phyloP scores from a whole-genome alignment of 1,140 invertebrate genomes.

The Neodiprion pinetum region DNA sequence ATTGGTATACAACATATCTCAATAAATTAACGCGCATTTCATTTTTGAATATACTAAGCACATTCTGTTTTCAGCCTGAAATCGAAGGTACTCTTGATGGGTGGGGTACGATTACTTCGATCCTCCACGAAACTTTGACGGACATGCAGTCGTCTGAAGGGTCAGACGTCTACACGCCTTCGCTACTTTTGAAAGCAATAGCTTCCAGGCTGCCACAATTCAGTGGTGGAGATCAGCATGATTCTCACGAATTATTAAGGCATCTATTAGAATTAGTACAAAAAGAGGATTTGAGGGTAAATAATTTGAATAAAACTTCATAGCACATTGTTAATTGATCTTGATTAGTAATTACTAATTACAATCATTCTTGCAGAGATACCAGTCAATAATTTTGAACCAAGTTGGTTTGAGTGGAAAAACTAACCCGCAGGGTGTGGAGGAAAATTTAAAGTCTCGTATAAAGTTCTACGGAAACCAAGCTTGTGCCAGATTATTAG shows the following conservation, averaged over 20 bases:
- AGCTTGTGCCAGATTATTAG: slow-evolving; percentile 80
- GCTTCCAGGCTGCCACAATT: slow-evolving; percentile 83
- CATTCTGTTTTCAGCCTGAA: slow-evolving; percentile 58
- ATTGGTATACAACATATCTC: slow-evolving; percentile 44
- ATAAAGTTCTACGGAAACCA: slow-evolving; percentile 84
- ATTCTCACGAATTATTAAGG: slow-evolving; percentile 92
- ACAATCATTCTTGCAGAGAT: slow-evolving; percentile 66
- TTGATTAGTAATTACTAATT: background rate
- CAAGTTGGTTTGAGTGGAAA: slow-evolving; percentile 73
- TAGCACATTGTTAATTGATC: slow-evolving; percentile 6
- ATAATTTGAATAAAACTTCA: slow-evolving; percentile 11
- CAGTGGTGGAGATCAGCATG: slow-evolving; percentile 93
- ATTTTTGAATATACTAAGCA: slow-evolving; percentile 24
- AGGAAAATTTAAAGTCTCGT: slow-evolving; percentile 76
- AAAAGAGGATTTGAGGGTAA: slow-evolving; percentile 53
- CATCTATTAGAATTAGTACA: slow-evolving; percentile 87
- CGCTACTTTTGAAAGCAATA: slow-evolving; percentile 76
- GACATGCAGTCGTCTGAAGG: slow-evolving; percentile 58
- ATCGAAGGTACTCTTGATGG: slow-evolving; percentile 74
- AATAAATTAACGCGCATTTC: slow-evolving; percentile 21
- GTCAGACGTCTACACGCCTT: slow-evolving; percentile 72
- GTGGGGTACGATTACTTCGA: slow-evolving; percentile 68
- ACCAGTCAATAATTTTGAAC: slow-evolving; percentile 78
- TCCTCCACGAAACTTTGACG: slow-evolving; percentile 50
- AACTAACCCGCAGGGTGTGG: slow-evolving; percentile 72